Percentiles rank a stretch among this genome's conserved stretches.
phyloP scores from a whole-genome alignment of 2,113 vertebrate genomes.

The Psammodynastes pulverulentus region DNA sequence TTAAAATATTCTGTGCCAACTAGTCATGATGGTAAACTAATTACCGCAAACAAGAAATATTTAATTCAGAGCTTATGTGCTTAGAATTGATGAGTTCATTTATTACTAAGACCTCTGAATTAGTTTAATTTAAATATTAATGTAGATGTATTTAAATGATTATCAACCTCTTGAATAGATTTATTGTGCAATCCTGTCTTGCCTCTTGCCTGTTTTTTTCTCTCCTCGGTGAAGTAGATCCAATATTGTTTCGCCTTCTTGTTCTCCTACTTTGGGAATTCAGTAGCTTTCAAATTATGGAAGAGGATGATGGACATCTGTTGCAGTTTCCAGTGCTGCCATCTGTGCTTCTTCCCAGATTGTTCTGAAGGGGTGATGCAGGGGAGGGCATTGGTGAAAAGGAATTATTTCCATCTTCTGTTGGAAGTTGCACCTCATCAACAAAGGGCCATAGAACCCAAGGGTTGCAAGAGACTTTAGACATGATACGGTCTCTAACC shows the following conservation, averaged over 20 bases:
- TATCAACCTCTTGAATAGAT: neutral
- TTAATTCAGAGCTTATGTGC: neutral
- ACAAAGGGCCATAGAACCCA: neutral
- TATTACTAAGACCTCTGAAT: neutral
- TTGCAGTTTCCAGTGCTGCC: neutral
- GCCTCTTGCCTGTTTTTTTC: neutral
- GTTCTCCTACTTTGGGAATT: neutral
- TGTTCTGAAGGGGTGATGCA: neutral
- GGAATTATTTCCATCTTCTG: neutral
- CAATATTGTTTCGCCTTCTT: neutral
- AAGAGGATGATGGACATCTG: neutral
- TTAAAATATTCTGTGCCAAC: neutral
- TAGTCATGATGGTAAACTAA: neutral
- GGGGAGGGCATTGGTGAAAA: neutral
- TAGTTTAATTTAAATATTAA: neutral
- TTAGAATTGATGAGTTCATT: neutral
- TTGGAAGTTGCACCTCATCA: neutral
- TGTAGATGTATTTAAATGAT: neutral
- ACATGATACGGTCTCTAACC: neutral
- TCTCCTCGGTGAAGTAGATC: neutral
- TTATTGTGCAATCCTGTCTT: neutral
- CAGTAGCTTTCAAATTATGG: neutral
- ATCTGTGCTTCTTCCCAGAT: neutral
- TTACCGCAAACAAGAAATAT: neutral
- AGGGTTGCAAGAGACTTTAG: neutral